Evolutionary conservation across 2,797 vertebrate genomes (phyloP).

Genomic region (Scarus forsteni): DNA sequence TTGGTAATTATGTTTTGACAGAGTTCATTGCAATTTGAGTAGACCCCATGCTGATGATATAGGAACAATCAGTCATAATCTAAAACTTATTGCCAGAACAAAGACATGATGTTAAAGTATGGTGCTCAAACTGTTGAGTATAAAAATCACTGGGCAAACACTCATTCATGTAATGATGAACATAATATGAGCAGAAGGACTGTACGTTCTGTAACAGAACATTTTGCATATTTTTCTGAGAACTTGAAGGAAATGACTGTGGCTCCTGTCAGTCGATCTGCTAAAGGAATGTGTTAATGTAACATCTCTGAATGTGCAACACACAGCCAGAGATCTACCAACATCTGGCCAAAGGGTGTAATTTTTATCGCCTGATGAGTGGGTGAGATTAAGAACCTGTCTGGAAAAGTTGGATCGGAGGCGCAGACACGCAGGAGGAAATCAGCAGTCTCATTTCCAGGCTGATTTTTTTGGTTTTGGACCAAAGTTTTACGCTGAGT

Average conservation of each 20-base stretch:
- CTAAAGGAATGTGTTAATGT: slow-evolving; percentile 35
- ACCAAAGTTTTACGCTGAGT: slow-evolving; percentile 21
- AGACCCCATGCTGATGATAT: too few relatives aligned
- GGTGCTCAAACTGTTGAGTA: too few relatives aligned
- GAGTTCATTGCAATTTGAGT: too few relatives aligned
- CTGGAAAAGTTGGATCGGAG: slow-evolving; percentile 7
- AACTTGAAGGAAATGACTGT: slow-evolving; percentile 30
- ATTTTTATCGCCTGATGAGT: slow-evolving; percentile 29
- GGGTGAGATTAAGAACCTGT: slow-evolving; percentile 32
- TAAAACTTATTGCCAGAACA: too few relatives aligned
- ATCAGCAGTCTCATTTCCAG: slow-evolving; percentile 13
- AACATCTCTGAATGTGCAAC: slow-evolving; percentile 12
- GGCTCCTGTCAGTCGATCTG: slow-evolving; percentile 16
- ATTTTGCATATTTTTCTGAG: slow-evolving; percentile 31
- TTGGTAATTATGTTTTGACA: too few relatives aligned
- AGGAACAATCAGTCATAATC: too few relatives aligned
- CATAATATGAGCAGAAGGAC: not conserved
- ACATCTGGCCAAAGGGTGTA: slow-evolving; percentile 39
- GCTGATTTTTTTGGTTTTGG: slow-evolving; percentile 16
- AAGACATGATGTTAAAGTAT: too few relatives aligned
- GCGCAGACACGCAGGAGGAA: slow-evolving; percentile 4
- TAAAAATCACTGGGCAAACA: too few relatives aligned
- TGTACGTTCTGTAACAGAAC: not conserved
- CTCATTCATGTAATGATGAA: too few relatives aligned
- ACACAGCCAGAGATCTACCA: slow-evolving; percentile 29